phyloP scores from a whole-genome alignment of 2,797 vertebrate species.

The Mus caroli region DNA sequence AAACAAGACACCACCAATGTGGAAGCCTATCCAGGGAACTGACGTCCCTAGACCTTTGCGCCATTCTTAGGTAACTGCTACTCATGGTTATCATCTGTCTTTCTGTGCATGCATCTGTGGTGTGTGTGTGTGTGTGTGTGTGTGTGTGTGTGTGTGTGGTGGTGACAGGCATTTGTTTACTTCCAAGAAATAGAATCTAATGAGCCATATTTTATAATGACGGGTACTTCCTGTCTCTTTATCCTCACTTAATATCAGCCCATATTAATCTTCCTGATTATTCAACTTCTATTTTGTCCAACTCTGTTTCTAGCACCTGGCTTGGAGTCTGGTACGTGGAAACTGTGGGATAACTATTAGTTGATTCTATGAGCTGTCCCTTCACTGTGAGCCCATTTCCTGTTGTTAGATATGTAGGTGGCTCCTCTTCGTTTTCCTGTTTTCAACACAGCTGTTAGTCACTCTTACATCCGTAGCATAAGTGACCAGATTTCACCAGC shows the following conservation, averaged over 20 bases:
- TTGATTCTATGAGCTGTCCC: not conserved
- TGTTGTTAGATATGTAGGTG: not conserved
- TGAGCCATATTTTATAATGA: not conserved
- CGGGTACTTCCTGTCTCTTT: not conserved
- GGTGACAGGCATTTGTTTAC: not conserved
- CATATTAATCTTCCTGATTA: not conserved
- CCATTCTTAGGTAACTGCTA: not conserved
- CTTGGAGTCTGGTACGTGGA: not conserved
- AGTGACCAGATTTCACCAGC: not conserved
- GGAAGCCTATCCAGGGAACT: not conserved
- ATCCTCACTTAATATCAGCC: not conserved
- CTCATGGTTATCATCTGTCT: not conserved
- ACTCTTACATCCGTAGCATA: not conserved
- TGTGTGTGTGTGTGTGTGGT: not conserved
- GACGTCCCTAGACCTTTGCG: rapidly evolving
- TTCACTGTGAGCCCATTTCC: slow-evolving; percentile 18
- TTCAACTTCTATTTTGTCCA: not conserved
- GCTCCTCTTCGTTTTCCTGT: not conserved
- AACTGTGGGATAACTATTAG: not conserved
- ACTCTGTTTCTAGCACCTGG: not conserved
- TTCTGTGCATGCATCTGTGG: not conserved
- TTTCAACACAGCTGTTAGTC: not conserved
- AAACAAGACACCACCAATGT: too few relatives aligned
- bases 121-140: not conserved
- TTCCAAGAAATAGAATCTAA: not conserved